Evolutionary conservation across 2,888 invertebrate species (phyloP).

Genomic region (Melanophora roralis): DNA sequence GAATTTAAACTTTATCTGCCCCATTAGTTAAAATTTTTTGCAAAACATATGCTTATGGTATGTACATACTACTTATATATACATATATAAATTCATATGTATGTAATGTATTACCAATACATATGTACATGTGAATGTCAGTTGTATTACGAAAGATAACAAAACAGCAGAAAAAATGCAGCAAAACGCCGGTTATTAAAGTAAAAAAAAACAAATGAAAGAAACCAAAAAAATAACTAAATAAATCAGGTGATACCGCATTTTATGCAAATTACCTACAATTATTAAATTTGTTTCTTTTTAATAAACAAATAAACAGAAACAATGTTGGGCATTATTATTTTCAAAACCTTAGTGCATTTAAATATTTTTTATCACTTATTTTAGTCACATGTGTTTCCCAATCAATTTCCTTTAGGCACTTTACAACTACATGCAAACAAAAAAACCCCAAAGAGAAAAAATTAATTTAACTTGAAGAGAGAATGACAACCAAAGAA

Average conservation of each 20-base stretch:
- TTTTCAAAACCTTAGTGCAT: neutral
- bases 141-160: too few species aligned
- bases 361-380: neutral
- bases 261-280: conserved; percentile 71
- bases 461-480: neutral
- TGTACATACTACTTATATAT: too few species aligned
- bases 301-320: neutral
- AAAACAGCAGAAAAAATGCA: conserved; percentile 5
- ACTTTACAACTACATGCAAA: neutral
- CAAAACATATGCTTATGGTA: too few species aligned
- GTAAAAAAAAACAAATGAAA: neutral
- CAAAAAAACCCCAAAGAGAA: neutral
- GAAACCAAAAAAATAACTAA: conserved; percentile 26
- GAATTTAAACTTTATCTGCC: too few species aligned
- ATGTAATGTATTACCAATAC: too few species aligned
- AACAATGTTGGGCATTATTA: too few species aligned
- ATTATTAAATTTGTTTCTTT: neutral
- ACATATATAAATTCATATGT: too few species aligned
- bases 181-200: conserved; percentile 34
- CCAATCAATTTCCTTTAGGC: neutral
- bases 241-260: conserved; percentile 70
- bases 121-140: too few species aligned
- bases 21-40: too few species aligned
- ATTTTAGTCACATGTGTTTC: neutral
- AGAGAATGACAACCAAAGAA: neutral